These are phyloP conservation scores for Actenoides lindsayi DNA, from an alignment of 2,113 vertebrate genomes.

Conservation along the genomic window DNA sequence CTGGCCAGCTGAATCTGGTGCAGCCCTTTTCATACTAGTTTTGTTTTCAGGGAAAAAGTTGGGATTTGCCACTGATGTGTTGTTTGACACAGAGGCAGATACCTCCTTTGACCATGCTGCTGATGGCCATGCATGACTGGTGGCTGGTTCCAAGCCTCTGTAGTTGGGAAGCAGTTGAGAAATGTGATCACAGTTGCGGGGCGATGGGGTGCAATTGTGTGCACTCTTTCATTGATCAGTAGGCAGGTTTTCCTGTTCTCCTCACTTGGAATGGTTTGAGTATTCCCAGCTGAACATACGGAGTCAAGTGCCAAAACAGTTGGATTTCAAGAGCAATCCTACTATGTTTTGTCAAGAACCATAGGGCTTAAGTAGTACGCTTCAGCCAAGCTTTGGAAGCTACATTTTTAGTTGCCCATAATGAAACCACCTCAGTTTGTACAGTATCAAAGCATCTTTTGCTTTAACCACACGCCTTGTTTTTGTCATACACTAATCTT, in stretches of 20 bases:
- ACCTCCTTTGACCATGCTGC: background rate
- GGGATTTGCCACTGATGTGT: background rate
- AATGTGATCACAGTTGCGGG: rapidly evolving
- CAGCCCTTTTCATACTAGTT: background rate
- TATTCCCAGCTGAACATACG: background rate
- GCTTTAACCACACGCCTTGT: background rate
- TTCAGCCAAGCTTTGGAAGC: background rate
- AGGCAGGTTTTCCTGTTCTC: background rate
- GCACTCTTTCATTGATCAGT: background rate
- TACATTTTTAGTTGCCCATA: rapidly evolving
- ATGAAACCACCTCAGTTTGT: background rate
- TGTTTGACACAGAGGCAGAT: background rate
- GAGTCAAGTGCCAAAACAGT: background rate
- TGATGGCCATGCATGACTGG: rapidly evolving
- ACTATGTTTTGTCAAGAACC: background rate
- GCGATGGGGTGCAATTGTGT: rapidly evolving
- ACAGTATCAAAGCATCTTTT: conserved; percentile 11
- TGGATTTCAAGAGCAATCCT: background rate
- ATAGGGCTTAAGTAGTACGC: background rate
- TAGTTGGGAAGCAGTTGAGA: background rate
- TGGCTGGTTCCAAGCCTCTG: background rate
- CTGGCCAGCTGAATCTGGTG: background rate
- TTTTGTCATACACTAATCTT: conserved; percentile 21
- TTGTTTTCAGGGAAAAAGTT: background rate
- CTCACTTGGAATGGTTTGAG: background rate